phyloP scores from a whole-genome alignment of 2,888 invertebrate species.

The Nephrotoma guestfalica region DNA sequence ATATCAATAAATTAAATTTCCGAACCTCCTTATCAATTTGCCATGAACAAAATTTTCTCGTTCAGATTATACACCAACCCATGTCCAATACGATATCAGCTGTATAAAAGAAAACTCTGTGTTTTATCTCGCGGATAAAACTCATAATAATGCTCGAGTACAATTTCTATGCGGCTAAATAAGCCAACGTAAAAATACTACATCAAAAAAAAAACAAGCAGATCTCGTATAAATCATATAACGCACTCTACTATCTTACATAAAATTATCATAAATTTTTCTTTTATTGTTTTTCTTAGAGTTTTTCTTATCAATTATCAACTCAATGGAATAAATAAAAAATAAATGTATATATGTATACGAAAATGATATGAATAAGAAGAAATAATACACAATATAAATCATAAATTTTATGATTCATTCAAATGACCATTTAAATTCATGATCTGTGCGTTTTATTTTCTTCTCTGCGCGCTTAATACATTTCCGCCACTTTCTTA shows the following conservation, averaged over 20 bases:
- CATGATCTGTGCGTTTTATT: neutral
- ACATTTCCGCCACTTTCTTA: neutral
- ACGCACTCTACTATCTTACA: neutral
- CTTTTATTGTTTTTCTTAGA: neutral
- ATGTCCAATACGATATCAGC: neutral
- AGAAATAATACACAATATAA: neutral
- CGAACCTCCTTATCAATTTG: neutral
- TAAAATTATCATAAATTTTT: neutral
- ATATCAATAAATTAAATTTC: neutral
- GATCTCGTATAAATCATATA: neutral
- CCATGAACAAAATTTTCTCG: neutral
- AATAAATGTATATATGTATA: neutral
- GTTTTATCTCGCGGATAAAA: neutral
- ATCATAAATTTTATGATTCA: neutral
- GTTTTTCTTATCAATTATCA: neutral
- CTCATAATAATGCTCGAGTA: neutral
- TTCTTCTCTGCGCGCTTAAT: neutral
- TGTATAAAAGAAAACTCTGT: neutral
- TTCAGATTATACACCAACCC: neutral
- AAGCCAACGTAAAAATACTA: neutral
- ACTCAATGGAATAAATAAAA: neutral
- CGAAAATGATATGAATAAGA: neutral
- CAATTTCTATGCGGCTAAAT: neutral
- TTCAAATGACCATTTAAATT: neutral
- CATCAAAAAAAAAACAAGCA: neutral